Evolutionary conservation across 2,113 vertebrate species (phyloP).

Genomic region (Oncorhynchus mykiss): DNA sequence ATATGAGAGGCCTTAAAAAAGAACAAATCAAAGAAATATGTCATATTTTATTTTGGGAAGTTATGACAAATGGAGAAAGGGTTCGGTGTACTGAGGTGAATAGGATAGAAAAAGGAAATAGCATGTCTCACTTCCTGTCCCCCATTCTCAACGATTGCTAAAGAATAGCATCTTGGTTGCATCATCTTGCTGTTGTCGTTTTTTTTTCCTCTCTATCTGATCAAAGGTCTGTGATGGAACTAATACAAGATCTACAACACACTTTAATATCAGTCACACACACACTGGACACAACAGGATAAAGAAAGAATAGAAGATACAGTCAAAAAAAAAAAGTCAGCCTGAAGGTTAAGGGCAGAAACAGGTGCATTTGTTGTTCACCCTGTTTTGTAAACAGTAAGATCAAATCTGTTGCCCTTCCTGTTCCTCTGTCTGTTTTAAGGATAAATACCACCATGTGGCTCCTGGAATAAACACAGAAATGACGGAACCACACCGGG

Average conservation of each 20-base stretch:
- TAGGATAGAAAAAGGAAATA: constrained; percentile 36
- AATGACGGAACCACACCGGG: constrained; percentile 16
- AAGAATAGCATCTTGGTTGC: neutral
- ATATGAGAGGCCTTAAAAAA: constrained; percentile 46
- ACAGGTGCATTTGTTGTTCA: constrained; percentile 27
- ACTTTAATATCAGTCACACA: neutral
- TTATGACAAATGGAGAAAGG: constrained; percentile 21
- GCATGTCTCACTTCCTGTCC: constrained; percentile 14
- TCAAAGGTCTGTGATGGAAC: neutral
- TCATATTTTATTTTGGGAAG: constrained; percentile 46
- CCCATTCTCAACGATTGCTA: neutral
- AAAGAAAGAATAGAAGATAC: constrained; percentile 3
- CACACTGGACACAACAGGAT: constrained; percentile 1
- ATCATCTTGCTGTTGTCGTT: neutral
- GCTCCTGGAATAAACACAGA: constrained; percentile 47
- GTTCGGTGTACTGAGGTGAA: constrained; percentile 30
- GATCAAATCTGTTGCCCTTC: constrained; percentile 41
- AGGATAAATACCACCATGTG: constrained; percentile 64
- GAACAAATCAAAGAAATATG: constrained; percentile 38
- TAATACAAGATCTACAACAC: neutral
- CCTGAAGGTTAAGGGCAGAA: constrained; percentile 27
- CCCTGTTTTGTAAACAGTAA: constrained; percentile 56
- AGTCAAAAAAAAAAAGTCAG: constrained; percentile 31
- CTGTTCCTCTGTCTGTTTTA: constrained; percentile 59
- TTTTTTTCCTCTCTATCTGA: neutral